A percentile compares a stretch with the other conserved stretches of the same genome.
Evolutionary conservation across 1,140 invertebrate species (phyloP).

Genomic region (Globodera rostochiensis): DNA sequence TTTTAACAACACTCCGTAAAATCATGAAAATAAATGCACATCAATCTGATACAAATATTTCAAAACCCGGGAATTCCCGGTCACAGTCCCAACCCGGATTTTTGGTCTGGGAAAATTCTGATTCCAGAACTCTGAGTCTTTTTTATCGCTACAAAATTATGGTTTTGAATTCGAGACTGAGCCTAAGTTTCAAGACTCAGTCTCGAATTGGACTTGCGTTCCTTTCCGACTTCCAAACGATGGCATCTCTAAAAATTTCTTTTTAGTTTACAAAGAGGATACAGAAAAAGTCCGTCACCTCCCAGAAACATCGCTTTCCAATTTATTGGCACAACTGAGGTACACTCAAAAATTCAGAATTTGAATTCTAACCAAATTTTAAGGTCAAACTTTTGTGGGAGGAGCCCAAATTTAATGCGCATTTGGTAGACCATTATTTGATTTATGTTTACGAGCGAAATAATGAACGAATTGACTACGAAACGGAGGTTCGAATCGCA

Average conservation of each 20-base stretch:
- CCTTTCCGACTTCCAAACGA: too few relatives aligned
- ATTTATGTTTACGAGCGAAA: constrained; percentile 21
- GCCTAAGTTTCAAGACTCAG: too few relatives aligned
- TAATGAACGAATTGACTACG: not conserved
- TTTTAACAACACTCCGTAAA: too few relatives aligned
- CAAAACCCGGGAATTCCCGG: too few relatives aligned
- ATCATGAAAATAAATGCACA: too few relatives aligned
- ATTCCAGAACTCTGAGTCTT: too few relatives aligned
- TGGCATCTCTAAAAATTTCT: not conserved
- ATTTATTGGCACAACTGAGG: constrained; percentile 24
- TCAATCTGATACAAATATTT: too few relatives aligned
- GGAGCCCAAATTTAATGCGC: constrained; percentile 26
- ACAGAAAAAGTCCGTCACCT: constrained; percentile 19
- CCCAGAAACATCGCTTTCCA: constrained; percentile 10
- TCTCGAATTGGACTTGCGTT: too few relatives aligned
- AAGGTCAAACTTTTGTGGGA: constrained; percentile 24
- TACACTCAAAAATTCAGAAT: not conserved
- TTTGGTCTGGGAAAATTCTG: too few relatives aligned
- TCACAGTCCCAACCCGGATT: too few relatives aligned
- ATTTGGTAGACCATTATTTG: constrained; percentile 29
- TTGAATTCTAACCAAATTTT: not conserved
- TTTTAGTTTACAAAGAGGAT: constrained; percentile 23
- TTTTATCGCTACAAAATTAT: too few relatives aligned
- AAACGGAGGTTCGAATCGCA: constrained; percentile 16
- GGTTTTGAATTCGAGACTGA: too few relatives aligned